Percentiles rank a stretch among this genome's conserved stretches.
Conservation (phyloP, 2,113 vertebrate species). For the Mionectes macconnelli region DNA sequence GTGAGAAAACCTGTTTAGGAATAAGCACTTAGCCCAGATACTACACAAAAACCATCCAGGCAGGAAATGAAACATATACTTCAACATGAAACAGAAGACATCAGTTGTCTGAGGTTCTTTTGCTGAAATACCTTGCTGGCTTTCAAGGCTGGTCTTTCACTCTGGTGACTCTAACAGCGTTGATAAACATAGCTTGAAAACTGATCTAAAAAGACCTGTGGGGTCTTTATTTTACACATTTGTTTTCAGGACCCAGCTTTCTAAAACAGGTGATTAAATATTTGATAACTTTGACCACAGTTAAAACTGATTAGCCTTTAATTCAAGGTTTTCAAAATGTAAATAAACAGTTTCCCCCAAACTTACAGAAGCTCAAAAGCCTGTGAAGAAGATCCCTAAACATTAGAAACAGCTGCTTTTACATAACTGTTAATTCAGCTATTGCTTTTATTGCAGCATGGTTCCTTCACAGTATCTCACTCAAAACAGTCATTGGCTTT, state of each 20-base stretch:
- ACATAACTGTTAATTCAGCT: neutral
- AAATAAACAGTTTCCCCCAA: neutral
- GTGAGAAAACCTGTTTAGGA: neutral
- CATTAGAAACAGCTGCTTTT: slow-evolving; percentile 14
- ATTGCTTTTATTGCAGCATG: neutral
- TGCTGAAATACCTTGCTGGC: neutral
- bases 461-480: neutral
- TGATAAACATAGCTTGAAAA: slow-evolving; percentile 27
- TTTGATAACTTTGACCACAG: neutral
- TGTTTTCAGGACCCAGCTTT: neutral
- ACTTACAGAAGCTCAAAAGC: neutral
- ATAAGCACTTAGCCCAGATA: neutral
- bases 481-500: neutral
- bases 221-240: neutral
- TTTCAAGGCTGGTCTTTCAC: neutral
- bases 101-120: neutral
- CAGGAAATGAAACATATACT: neutral
- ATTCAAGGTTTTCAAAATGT: neutral
- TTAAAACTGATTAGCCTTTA: neutral
- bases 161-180: neutral
- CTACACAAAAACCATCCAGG: neutral
- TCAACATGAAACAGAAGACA: neutral
- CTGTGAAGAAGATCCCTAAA: neutral
- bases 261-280: neutral
- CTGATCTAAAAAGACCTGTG: neutral